Evolutionary conservation across 2,113 vertebrate species (phyloP).

Genomic region (Elaphurus davidianus): DNA sequence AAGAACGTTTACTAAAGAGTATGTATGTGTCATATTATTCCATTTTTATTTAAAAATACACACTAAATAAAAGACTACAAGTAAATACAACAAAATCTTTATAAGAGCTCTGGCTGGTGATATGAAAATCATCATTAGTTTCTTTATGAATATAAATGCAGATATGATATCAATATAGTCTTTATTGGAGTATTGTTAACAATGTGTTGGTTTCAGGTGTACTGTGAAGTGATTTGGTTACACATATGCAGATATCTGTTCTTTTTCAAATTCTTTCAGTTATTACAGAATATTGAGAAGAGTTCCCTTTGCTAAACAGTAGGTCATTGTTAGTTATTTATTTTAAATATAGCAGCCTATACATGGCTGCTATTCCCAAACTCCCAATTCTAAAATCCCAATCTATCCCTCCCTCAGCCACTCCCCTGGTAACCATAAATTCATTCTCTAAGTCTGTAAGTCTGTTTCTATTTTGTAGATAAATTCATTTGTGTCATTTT

Average conservation of each 20-base stretch:
- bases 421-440: not conserved
- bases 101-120: not conserved
- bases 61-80: not conserved
- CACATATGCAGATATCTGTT: not conserved
- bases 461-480: not conserved
- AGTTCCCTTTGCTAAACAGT: not conserved
- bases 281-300: not conserved
- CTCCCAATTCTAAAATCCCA: not conserved
- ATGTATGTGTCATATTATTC: not conserved
- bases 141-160: not conserved
- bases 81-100: not conserved
- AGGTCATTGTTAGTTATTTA: not conserved
- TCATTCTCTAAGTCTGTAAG: not conserved
- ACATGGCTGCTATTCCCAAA: not conserved
- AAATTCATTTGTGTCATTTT: not conserved
- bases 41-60: slow-evolving; percentile 4
- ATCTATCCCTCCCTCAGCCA: not conserved
- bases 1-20: not conserved
- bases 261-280: not conserved
- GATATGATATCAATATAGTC: not conserved
- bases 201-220: not conserved
- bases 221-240: not conserved
- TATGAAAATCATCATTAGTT: not conserved
- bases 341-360: not conserved
- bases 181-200: not conserved